phyloP scores from a whole-genome alignment of 2,797 vertebrate genomes.

The Moxostoma hubbsi region DNA sequence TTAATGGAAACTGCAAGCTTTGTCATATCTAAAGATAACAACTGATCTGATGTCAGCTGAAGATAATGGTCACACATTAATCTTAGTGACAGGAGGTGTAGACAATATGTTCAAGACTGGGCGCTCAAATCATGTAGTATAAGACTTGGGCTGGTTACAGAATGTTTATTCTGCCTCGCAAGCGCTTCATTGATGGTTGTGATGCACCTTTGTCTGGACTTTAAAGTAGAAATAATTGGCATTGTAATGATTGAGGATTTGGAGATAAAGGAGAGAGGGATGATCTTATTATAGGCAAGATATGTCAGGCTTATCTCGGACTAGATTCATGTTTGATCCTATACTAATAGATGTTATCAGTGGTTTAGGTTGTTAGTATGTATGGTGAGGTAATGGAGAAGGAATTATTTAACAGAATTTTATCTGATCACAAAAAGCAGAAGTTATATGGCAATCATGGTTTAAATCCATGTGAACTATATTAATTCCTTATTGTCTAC shows the following conservation, averaged over 20 bases:
- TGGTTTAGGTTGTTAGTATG: background rate
- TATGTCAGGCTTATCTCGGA: slow-evolving; percentile 2
- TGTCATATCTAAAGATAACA: slow-evolving; percentile 81
- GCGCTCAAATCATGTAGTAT: slow-evolving; percentile 36
- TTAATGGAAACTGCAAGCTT: slow-evolving; percentile 81
- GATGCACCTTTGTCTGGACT: background rate
- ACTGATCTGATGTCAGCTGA: slow-evolving; percentile 77
- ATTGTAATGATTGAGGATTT: slow-evolving; percentile 24
- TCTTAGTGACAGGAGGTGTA: slow-evolving; percentile 73
- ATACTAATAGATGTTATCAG: slow-evolving; percentile 22
- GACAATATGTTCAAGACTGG: slow-evolving; percentile 48
- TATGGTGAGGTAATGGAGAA: slow-evolving; percentile 6
- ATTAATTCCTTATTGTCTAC: background rate
- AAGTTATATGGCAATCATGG: background rate
- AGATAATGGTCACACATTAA: slow-evolving; percentile 81
- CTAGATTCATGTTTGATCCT: slow-evolving; percentile 10
- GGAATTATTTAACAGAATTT: slow-evolving; percentile 28
- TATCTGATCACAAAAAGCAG: background rate
- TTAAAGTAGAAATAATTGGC: slow-evolving; percentile 35
- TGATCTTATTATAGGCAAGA: background rate
- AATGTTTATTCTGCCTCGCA: slow-evolving; percentile 34
- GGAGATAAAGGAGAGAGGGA: slow-evolving; percentile 3
- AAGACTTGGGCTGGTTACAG: slow-evolving; percentile 12
- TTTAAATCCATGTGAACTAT: background rate
- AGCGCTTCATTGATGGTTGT: slow-evolving; percentile 11